Evolutionary conservation across 2,797 vertebrate species (phyloP), one percentile per base, ranked within the genome.

Genomic region (Brachymystax lenok): DNA sequence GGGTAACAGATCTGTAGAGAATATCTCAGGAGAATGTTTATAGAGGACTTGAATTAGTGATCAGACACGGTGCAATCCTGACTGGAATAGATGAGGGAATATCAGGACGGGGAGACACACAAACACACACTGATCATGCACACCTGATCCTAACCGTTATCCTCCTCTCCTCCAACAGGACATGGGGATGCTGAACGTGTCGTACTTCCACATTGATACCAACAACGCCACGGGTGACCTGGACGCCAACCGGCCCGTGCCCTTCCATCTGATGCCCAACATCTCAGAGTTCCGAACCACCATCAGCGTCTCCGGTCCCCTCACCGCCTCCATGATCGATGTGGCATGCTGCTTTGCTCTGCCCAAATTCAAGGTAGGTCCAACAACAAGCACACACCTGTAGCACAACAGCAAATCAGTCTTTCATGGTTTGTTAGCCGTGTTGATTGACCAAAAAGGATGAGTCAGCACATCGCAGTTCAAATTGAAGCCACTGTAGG

Each of bases 171-270:
- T 56, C 14, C 59, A n/a, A 12, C 63, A 99, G 98, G 98, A 99
- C 77, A 99, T 97, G 0, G 97, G 98, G 68, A 99, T 99, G 86
- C 94, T 99, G 1, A 99, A 99, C 0, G 97, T 99, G 0, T 98
- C 98, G 0, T 99, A 99, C 87, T 99, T 99, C 83, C 98, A 98
- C 78, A 99, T 99, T 0, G 98, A 99, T 84, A 99, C 99, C 54
- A 99, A 99, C 0, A 98, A 99, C 2, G 97, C 97, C 12, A 98
- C 97, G 0, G 98, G 98, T 0, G 98, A 99, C 83, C 80, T 99
- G 82, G 98, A 99, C 2, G 98, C 98, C 72, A 99, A 99, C 64
- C 96, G 97, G 0, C 98, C 97, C 0, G 97, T 99, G 6, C 98
- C 98, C 0, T 99, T 99, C 89, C 95, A 97, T 6, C 95, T 99